Percentiles rank a stretch among this genome's conserved stretches.
phyloP scores from a whole-genome alignment of 1,140 invertebrate species.

The Diachasmimorpha longicaudata region DNA sequence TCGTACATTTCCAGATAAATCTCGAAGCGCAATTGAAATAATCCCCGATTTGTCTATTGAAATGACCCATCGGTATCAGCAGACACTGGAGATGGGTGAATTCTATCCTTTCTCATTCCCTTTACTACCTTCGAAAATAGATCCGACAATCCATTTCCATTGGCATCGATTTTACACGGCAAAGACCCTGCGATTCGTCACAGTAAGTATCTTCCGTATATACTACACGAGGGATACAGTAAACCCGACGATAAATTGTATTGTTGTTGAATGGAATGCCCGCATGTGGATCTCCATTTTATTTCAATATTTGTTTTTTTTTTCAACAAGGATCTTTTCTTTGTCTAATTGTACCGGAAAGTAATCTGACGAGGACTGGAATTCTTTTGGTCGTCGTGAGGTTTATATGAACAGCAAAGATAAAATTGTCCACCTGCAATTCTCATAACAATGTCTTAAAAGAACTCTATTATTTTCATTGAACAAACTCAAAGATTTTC shows the following conservation, averaged over 20 bases:
- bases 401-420: no score
- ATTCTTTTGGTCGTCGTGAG: no score
- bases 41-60: not conserved
- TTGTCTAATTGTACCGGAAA: no score
- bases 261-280: not conserved
- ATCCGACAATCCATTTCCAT: constrained; percentile 11
- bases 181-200: not conserved
- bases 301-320: no score
- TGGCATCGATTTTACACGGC: not conserved
- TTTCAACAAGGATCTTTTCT: no score
- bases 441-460: no score
- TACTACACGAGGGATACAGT: not conserved
- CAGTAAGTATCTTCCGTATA: not conserved
- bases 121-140: not conserved
- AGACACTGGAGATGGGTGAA: not conserved
- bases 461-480: no score
- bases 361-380: no score
- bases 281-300: no score
- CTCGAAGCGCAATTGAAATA: not conserved
- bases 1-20: not conserved
- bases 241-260: not conserved
- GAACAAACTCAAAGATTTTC: no score
- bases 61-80: constrained; percentile 1
- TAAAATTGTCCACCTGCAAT: no score
- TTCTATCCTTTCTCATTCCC: constrained; percentile 6